Conservation (phyloP, 2,888 invertebrate species). For the Dioctria rufipes region DNA sequence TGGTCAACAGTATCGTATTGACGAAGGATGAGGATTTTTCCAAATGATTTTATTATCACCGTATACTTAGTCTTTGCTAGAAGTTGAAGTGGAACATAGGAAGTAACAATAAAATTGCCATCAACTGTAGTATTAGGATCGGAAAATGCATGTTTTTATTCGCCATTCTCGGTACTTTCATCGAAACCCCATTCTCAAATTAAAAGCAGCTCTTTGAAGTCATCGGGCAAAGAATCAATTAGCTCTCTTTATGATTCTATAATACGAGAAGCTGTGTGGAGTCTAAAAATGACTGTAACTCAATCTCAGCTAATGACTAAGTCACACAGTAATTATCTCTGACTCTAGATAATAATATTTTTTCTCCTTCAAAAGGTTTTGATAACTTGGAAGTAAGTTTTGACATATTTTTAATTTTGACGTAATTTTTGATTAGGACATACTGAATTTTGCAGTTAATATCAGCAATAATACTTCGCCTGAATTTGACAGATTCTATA, state of each 20-base stretch:
- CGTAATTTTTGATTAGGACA: not conserved
- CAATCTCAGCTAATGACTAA: not conserved
- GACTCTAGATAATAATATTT: not conserved
- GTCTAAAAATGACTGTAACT: not conserved
- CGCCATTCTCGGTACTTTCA: not conserved
- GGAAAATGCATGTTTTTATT: slow-evolving; percentile 3
- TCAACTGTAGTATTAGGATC: not conserved
- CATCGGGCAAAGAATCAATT: not conserved
- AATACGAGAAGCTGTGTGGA: not conserved
- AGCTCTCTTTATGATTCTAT: not conserved
- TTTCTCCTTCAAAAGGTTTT: not conserved
- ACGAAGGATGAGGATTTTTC: not conserved
- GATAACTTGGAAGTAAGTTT: not conserved
- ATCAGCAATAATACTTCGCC: too few relatives aligned
- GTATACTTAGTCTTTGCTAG: not conserved
- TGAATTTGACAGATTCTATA: too few relatives aligned
- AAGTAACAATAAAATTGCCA: not conserved
- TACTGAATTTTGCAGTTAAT: not conserved
- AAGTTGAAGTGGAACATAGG: slow-evolving; percentile 1
- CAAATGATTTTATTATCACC: not conserved
- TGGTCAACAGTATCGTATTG: not conserved
- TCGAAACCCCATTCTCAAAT: slow-evolving; percentile 3
- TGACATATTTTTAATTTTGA: not conserved
- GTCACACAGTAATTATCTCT: not conserved
- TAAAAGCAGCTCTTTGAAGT: not conserved